Percentiles rank a stretch among this genome's conserved stretches.
These are phyloP conservation scores for Pachyseris speciosa DNA, from an alignment of 64 coral and sea anemone genomes.

Conservation along the genomic window DNA sequence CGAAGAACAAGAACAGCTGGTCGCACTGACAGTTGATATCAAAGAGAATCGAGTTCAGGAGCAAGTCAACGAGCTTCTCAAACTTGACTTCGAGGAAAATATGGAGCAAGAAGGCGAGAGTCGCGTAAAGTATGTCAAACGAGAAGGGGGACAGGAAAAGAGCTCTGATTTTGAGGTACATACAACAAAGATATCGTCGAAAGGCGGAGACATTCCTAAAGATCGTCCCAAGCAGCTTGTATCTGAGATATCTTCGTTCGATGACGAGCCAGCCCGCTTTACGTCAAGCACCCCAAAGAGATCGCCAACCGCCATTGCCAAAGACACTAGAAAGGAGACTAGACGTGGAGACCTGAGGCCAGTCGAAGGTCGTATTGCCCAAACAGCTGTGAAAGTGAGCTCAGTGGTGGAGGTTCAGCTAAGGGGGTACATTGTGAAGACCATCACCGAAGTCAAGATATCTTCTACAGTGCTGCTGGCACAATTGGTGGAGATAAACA, in stretches of 20 bases:
- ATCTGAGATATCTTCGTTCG: not conserved
- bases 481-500: slow-evolving; percentile 5
- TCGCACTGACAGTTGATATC: not conserved
- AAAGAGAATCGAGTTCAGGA: not conserved
- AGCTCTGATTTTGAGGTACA: not conserved
- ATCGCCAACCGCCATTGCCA: not conserved
- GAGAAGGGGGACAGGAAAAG: not conserved
- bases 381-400: not conserved
- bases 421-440: not conserved
- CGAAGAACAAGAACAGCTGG: not conserved
- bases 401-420: not conserved
- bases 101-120: not conserved
- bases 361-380: not conserved
- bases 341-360: not conserved
- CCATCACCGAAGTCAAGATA: not conserved
- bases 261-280: not conserved
- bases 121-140: not conserved
- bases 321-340: not conserved
- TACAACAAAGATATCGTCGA: not conserved
- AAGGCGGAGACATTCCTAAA: not conserved
- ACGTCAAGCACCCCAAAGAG: not conserved
- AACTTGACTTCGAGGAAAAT: not conserved
- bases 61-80: slow-evolving; percentile 26
- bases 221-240: not conserved
- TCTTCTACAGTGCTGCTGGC: not conserved